Conservation (phyloP, 2,888 invertebrate species). For the Coelogynopora nodosa region DNA sequence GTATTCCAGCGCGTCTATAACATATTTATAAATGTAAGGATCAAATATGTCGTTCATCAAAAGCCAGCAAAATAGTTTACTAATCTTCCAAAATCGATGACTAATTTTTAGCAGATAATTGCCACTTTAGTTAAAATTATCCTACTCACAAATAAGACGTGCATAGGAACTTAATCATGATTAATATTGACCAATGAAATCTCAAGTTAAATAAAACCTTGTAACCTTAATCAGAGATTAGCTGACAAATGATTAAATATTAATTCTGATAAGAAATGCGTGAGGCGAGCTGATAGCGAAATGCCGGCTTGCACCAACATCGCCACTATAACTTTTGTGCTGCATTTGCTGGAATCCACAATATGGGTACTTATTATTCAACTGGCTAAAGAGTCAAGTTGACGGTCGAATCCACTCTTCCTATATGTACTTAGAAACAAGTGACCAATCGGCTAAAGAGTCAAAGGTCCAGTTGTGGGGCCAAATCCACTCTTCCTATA, state of each 20-base stretch:
- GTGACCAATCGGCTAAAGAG: too few relatives aligned
- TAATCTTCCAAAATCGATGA: constrained; percentile 18
- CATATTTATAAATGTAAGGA: constrained; percentile 16
- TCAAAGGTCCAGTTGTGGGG: too few relatives aligned
- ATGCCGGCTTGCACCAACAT: too few relatives aligned
- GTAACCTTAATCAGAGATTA: constrained; percentile 18
- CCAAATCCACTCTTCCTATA: too few relatives aligned
- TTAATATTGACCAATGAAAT: neutral
- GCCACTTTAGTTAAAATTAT: neutral
- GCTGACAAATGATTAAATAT: constrained; percentile 17
- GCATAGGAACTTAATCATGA: constrained; percentile 13
- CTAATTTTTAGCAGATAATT: constrained; percentile 20
- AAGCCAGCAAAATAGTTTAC: neutral
- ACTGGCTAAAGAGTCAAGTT: too few relatives aligned
- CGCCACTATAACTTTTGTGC: too few relatives aligned
- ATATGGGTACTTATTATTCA: too few relatives aligned
- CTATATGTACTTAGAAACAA: too few relatives aligned
- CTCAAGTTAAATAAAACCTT: constrained; percentile 18
- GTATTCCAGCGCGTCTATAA: constrained; percentile 12
- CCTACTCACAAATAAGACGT: constrained; percentile 1
- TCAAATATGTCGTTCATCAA: constrained; percentile 25
- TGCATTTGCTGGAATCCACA: too few relatives aligned
- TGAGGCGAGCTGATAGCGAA: too few relatives aligned
- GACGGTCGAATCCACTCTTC: too few relatives aligned
- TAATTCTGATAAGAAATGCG: too few relatives aligned